Conservation (phyloP, 2,797 vertebrate species). For the Loriculus beryllinus region DNA sequence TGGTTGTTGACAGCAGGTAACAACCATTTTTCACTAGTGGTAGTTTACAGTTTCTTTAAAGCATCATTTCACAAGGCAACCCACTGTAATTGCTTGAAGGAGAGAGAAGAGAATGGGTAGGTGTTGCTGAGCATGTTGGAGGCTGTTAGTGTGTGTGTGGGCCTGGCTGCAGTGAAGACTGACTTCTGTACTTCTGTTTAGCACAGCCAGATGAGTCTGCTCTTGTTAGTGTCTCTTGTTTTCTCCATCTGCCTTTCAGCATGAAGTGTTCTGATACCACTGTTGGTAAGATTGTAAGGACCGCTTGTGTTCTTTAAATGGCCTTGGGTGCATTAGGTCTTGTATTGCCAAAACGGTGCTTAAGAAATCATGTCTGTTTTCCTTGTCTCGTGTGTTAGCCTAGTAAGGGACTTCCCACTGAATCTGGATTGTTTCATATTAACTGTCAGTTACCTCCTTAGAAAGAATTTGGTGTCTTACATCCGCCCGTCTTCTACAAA, state of each 20-base stretch:
- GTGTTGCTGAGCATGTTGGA: neutral
- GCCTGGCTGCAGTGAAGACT: neutral
- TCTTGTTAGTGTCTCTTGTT: neutral
- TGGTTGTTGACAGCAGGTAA: neutral
- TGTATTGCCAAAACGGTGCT: neutral
- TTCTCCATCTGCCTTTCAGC: neutral
- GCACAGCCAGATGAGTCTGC: neutral
- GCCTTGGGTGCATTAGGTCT: neutral
- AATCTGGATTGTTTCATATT: neutral
- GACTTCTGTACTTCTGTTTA: neutral
- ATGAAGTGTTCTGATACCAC: neutral
- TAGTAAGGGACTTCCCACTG: neutral
- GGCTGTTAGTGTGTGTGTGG: fast-evolving
- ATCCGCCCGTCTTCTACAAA: neutral
- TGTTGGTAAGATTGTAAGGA: neutral
- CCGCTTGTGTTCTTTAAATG: neutral
- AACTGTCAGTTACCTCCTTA: neutral
- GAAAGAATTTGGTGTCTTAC: neutral
- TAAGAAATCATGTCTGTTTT: neutral
- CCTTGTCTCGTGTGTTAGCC: neutral
- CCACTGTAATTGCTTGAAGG: neutral
- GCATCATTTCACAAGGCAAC: neutral
- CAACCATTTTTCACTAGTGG: neutral
- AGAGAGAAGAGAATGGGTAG: neutral
- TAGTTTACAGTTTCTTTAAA: neutral